These are phyloP conservation scores for Ctenodactylus gundi DNA, from an alignment of 2,113 vertebrate species.

Conservation along the genomic window DNA sequence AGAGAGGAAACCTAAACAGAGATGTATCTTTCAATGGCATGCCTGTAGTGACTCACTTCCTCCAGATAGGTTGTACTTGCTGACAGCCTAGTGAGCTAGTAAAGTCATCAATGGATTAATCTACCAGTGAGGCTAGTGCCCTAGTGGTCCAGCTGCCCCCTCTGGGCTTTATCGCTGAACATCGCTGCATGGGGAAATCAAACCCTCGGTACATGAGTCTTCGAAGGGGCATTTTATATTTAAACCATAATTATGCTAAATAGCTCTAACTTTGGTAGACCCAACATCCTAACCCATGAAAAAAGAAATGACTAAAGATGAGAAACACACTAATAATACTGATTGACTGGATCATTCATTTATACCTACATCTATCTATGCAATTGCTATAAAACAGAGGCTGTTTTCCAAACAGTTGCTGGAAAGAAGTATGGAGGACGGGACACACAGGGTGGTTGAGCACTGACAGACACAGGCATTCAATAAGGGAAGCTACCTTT, in stretches of 20 bases:
- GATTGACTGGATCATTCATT: background rate
- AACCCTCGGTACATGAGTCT: background rate
- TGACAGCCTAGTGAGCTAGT: background rate
- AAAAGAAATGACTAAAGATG: background rate
- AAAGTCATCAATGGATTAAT: background rate
- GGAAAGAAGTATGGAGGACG: background rate
- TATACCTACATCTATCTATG: background rate
- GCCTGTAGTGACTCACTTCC: background rate
- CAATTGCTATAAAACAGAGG: background rate
- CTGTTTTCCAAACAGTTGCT: background rate
- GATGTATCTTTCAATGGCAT: background rate
- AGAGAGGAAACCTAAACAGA: background rate
- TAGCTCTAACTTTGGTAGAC: background rate
- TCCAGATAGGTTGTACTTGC: background rate
- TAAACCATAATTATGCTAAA: background rate
- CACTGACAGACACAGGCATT: background rate
- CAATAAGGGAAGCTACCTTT: background rate
- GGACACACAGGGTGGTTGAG: background rate
- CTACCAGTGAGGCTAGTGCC: background rate
- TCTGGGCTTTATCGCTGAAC: background rate
- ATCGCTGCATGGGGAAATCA: background rate
- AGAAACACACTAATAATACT: background rate
- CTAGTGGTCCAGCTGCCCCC: background rate
- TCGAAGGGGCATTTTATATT: background rate
- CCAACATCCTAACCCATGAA: background rate